Conservation (phyloP, 2,113 vertebrate genomes). For the Rhea americana region DNA sequence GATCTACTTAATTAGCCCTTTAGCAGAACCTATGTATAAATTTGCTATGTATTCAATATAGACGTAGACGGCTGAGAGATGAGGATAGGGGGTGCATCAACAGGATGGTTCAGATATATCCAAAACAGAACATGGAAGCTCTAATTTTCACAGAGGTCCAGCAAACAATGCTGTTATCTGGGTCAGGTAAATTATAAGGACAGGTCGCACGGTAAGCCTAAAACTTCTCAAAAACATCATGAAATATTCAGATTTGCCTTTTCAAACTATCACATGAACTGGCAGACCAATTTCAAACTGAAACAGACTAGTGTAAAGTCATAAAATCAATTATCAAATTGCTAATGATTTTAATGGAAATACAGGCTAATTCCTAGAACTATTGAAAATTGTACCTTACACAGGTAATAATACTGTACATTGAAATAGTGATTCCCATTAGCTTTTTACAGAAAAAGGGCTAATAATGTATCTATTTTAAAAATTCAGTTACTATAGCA, state of each 20-base stretch:
- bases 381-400: slow-evolving; percentile 7
- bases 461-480: background rate
- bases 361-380: background rate
- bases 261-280: background rate
- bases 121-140: background rate
- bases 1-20: background rate
- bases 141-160: background rate
- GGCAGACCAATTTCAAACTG: background rate
- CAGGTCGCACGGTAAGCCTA: background rate
- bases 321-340: background rate
- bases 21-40: background rate
- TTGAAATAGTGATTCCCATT: background rate
- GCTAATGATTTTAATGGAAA: background rate
- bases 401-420: background rate
- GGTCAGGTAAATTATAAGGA: background rate
- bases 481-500: slow-evolving; percentile 1
- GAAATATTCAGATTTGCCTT: background rate
- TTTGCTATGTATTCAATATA: background rate
- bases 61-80: background rate
- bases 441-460: background rate
- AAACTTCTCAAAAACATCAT: background rate
- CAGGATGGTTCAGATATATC: background rate
- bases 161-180: background rate
- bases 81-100: background rate
- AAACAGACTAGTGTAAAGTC: background rate